Conservation (phyloP, 2,113 vertebrate species). For the Ailurus styani region DNA sequence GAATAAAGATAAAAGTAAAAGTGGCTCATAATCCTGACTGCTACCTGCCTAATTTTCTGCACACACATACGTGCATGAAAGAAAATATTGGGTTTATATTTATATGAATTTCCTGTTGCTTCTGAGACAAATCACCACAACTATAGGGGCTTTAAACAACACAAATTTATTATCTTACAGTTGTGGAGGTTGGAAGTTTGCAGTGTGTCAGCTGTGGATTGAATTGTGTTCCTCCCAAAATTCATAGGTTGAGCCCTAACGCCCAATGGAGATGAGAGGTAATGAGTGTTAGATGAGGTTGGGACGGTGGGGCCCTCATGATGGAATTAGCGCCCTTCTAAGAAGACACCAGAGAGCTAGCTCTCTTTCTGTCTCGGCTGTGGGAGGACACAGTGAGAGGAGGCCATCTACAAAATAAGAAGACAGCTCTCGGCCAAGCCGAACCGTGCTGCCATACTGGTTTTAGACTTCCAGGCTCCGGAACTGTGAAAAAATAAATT, state of each 20-base stretch:
- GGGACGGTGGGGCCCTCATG: neutral
- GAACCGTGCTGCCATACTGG: neutral
- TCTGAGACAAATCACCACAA: neutral
- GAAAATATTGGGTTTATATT: neutral
- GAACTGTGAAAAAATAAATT: neutral
- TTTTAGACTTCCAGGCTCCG: neutral
- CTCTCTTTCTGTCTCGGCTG: neutral
- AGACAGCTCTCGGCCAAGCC: neutral
- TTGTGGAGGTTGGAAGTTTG: neutral
- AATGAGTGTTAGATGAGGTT: neutral
- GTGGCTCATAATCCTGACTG: too few relatives aligned
- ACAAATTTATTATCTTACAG: neutral
- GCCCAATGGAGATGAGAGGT: neutral
- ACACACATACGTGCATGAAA: accelerated
- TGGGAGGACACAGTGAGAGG: neutral
- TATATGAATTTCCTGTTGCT: neutral
- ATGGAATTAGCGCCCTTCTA: neutral
- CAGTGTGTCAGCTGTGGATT: neutral
- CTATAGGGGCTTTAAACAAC: neutral
- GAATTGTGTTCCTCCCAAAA: neutral
- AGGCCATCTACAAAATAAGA: neutral
- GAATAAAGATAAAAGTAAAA: neutral
- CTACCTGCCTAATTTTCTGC: neutral
- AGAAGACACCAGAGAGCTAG: neutral
- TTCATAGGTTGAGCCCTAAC: neutral